A percentile compares a stretch with the other conserved stretches of the same genome.
Conservation (phyloP, 2,113 vertebrate genomes). For the Psettodes erumei region DNA sequence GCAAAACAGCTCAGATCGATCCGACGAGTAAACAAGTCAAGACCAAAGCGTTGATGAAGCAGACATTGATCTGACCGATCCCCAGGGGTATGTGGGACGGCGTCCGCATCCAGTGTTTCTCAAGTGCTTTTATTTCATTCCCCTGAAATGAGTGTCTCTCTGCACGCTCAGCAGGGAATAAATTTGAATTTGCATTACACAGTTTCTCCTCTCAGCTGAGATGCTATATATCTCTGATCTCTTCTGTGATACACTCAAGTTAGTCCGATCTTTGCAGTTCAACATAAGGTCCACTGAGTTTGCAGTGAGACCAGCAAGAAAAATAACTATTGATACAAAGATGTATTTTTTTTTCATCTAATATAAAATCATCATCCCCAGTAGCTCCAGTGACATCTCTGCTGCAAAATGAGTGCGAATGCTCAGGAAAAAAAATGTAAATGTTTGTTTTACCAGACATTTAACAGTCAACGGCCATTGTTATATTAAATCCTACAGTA, state of each 20-base stretch:
- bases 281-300: neutral
- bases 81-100: slow-evolving; percentile 40
- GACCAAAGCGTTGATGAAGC: slow-evolving; percentile 72
- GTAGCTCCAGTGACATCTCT: too few species aligned
- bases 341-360: too few species aligned
- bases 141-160: slow-evolving; percentile 43
- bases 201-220: slow-evolving; percentile 22
- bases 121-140: slow-evolving; percentile 63
- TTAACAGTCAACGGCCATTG: neutral
- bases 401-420: too few species aligned
- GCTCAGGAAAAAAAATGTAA: neutral
- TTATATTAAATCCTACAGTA: slow-evolving; percentile 24
- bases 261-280: neutral
- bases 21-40: slow-evolving; percentile 73
- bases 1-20: slow-evolving; percentile 61
- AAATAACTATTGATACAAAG: too few species aligned
- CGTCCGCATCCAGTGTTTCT: slow-evolving; percentile 56
- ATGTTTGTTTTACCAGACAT: neutral
- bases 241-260: neutral
- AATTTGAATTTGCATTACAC: slow-evolving; percentile 27
- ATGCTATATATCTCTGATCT: neutral
- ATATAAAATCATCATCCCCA: too few species aligned
- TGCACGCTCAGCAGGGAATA: slow-evolving; percentile 47
- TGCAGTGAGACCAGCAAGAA: neutral
- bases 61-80: slow-evolving; percentile 69